Base-by-base conservation (phyloP, 1,140 invertebrate species). In the Drosophila teissieri region DNA sequence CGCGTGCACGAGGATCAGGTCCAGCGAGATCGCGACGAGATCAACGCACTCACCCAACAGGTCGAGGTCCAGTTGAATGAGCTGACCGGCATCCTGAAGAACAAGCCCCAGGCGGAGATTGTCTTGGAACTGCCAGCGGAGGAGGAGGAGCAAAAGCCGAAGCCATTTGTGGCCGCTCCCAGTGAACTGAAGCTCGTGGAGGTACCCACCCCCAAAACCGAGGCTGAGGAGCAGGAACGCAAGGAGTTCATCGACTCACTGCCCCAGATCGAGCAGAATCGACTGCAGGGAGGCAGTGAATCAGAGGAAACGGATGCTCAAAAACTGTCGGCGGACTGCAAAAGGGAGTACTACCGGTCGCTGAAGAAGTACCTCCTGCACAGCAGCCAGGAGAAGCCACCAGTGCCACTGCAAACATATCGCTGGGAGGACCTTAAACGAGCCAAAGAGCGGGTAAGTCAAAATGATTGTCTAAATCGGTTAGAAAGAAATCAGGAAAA, bases 361-460 rank as follows among this genome's bases (percentile, higher is more conserved):
- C 70, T 92, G 14, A 89, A 91, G 68, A 91, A 92, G 61, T 92
- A 92, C 72, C 63, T 91, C 31, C 60, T 91, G 51, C 73, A 92
- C 42, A 84, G 40, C 49, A 74, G 75, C 39, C 57, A 70, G 92
- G 93, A 94, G 92, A 92, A 90, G 86, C 94, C 95, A 73, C 93
- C 94, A 68, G 93, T 95, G 78, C 94, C 94, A 27, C 92, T 94
- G 80, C 94, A 95, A 89, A 95, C 95, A 31, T 96, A 95, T 92
- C 93, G 94, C 93, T 96, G 95, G 95, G 95, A 96, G 92, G 95
- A 96, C 92, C 91, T 96, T 11, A 92, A 93, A 75, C 92, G 95
- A 84, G 93, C 94, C 67, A 92, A 92, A 63, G 91, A 92, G 68
- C 80, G 92, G 78, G 92, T 92, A 61, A 91, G 91, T 53, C 14